Evolutionary conservation across 1,140 invertebrate species (phyloP), one percentile per base, ranked within the genome.

Genomic region (Drosophila pallidifrons): DNA sequence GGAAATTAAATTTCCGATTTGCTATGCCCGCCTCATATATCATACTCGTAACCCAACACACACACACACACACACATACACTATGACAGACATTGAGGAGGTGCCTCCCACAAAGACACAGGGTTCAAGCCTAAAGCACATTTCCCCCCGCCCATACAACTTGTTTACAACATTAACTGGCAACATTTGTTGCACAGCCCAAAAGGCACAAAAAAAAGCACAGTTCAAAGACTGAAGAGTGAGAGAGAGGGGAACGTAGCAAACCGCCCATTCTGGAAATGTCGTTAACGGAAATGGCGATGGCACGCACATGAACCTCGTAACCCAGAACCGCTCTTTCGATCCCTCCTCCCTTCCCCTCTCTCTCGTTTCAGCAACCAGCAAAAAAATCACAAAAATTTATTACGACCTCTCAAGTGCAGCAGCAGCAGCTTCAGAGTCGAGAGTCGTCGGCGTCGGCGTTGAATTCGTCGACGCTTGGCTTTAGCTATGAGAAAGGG

Each of bases 91-190:
- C 65, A 65, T 55, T 55, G 52, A 55, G 52, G n/a, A 16, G 51
- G 74, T 15, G 54, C 63, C 60, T 51, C n/a, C 54, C 30, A 59
- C 45, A 41, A 25, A 25, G 59, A 70, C 15, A 74, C 32, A 32
- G 65, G 71, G 65, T 64, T 75, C 46, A 66, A 66, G 73, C 25
- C 41, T 15, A 1, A 55, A 38, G 63, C 65, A 81, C 80, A 78
- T 52, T 35, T 16, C 7, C 28, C 28, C 57, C 43, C 63, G 32
- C 54, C 32, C 46, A 30, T 46, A 64, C 58, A 64, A 65, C 72
- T 89, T 89, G 85, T 89, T 89, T 89, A 89, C 85, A 89, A 74
- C 85, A 89, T 89, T 89, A 89, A 89, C 85, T 89, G 86, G 87
- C 85, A 82, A 89, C 85, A 89, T 89, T 89, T 89, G 85, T 89